Evolutionary conservation across 2,888 invertebrate species (phyloP), one percentile per base, ranked within the genome.

Genomic region (Hydraecia micacea): DNA sequence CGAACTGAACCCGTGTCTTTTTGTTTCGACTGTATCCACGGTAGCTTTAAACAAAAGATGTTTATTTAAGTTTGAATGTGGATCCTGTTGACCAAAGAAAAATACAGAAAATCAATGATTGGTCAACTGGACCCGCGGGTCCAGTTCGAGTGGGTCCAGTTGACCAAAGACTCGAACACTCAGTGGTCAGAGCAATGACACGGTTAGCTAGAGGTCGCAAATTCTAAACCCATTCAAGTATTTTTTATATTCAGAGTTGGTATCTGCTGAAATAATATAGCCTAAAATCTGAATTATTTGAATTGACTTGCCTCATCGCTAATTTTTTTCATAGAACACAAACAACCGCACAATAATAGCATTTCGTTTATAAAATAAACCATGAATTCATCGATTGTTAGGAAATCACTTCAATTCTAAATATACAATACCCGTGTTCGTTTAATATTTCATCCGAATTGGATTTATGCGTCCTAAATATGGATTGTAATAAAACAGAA

Each of bases 391-490:
- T 69, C 66, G 77, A 80, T 80, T 77, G 68, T 70, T 80, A 73
- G 81, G 58, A 83, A 88, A 85, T 66, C 79, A 79, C 70, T 88
- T 67, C 74, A 78, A 39, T 75, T 85, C 77, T 81, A 87, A 87
- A 88, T 80, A 65, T 78, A 88, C 55, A 67, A 74, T 8, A 70
- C 72, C 11, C 84, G 88, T 87, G 80, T 76, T 76, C 73, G 77
- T 74, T 83, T 74, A 71, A 69, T 77, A 68, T 75, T 87, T 80
- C 83, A 87, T 75, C 49, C 58, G 74, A 73, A 75, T 79, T 79
- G 58, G 77, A 73, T 83, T 79, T 75, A 79, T 74, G 86, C 63
- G 58, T 74, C 39, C 86, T 83, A 80, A 87, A 75, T 82, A 73
- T 76, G 71, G 86, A 73, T 74, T 32, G 73, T 46, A 80, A 86